Evolutionary conservation across 2,888 invertebrate species (phyloP), one percentile per base, ranked within the genome.

Genomic region (Hofmannophila pseudospretella): DNA sequence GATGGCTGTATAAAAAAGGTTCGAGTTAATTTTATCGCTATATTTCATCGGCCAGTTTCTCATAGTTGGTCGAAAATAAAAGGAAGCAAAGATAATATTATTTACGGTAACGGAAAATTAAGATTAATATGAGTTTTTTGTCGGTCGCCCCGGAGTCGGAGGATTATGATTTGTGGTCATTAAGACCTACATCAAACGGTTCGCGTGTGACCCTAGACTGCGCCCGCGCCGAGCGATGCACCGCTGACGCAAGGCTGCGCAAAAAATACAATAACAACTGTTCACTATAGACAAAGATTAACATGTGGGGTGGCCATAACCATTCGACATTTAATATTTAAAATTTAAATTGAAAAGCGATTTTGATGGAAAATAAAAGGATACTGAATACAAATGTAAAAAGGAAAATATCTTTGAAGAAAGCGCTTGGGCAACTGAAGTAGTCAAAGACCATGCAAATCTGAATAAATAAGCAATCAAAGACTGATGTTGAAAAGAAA

Each of bases 111-210:
- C 64, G 59, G 65, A 57, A 65, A 74, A 80, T 81, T 74, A 68
- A 69, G 75, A 80, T 82, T 75, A 71, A 77, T 79, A 72, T 64
- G 55, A 50, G 54, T 71, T 76, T 79, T 79, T 79, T 76, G 69
- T 47, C 37, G 45, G 34, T 26, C 42, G 49, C 44, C 49, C 36
- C 45, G 46, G 51, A 48, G 51, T 44, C 59, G 46, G 62, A 66
- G 61, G 61, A 64, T 71, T 74, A 75, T 74, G 67, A 75, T 76
- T 74, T 70, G 70, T 62, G 64, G 69, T 70, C 59, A 80, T 81
- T 81, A 78, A 56, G 68, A 66, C 65, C 69, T 74, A 61, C 68
- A 70, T 71, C 68, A 74, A 72, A 69, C 68, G 66, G 63, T 58
- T 71, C 65, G 69, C 73, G 71, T 72, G 75, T 62, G 72, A 73